Percentiles rank a stretch among this genome's conserved stretches.
phyloP scores from a whole-genome alignment of 2,888 invertebrate species.

The Acholoe squamosa region DNA sequence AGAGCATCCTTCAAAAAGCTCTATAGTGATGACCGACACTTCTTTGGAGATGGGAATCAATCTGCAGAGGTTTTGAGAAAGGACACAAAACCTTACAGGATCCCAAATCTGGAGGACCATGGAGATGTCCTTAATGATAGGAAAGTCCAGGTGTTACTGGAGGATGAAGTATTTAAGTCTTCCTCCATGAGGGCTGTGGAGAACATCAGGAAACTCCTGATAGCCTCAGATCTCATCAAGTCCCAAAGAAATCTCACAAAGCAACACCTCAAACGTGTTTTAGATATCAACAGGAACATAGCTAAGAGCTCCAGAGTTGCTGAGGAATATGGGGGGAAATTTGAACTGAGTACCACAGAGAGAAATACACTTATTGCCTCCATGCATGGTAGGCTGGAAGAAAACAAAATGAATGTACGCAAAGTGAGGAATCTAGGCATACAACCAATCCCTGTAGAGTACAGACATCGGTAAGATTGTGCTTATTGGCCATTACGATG shows the following conservation, averaged over 20 bases:
- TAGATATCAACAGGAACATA: background rate
- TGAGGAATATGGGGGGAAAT: background rate
- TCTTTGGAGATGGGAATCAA: background rate
- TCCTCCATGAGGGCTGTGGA: background rate
- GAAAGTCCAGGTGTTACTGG: background rate
- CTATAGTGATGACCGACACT: background rate
- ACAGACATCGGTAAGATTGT: too few relatives aligned
- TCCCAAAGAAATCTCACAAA: background rate
- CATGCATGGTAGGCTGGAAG: background rate
- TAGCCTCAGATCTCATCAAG: background rate
- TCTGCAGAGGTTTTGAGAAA: background rate
- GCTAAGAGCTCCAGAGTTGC: background rate
- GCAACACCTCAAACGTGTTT: background rate
- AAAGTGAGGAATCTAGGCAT: too few relatives aligned
- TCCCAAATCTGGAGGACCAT: background rate
- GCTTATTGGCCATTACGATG: too few relatives aligned
- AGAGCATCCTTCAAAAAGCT: background rate
- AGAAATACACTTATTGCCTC: background rate
- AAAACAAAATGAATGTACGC: background rate
- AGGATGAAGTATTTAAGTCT: background rate
- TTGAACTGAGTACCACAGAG: background rate
- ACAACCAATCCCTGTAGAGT: too few relatives aligned
- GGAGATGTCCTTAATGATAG: background rate
- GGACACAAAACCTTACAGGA: background rate
- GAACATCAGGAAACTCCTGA: background rate